Conservation (phyloP, 2,888 invertebrate species). For the Andrena camellia region DNA sequence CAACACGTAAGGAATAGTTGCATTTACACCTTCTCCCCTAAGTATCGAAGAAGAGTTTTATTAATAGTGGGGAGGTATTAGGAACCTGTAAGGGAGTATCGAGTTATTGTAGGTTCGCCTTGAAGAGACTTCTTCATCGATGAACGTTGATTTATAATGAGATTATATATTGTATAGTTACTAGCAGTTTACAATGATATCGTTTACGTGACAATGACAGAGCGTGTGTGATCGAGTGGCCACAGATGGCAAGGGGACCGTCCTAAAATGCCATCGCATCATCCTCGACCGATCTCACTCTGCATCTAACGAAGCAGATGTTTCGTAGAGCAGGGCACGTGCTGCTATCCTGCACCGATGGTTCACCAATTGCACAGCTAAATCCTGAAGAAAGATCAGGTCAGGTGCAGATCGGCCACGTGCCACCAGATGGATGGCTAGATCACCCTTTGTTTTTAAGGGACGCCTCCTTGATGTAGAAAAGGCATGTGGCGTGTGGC, state of each 20-base stretch:
- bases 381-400: constrained; percentile 61
- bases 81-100: too few relatives aligned
- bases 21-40: too few relatives aligned
- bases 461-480: background rate
- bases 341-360: constrained; percentile 47
- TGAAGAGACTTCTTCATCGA: too few relatives aligned
- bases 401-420: constrained; percentile 73
- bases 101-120: too few relatives aligned
- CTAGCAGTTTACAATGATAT: background rate
- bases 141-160: too few relatives aligned
- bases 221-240: constrained; percentile 4
- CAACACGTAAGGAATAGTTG: too few relatives aligned
- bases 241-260: constrained; percentile 37
- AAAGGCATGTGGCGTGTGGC: background rate
- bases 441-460: constrained; percentile 32
- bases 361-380: constrained; percentile 50
- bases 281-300: constrained; percentile 31
- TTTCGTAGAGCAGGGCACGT: constrained; percentile 61
- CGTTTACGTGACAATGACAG: constrained; percentile 24
- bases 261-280: constrained; percentile 41
- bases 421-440: constrained; percentile 64
- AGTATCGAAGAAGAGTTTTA: too few relatives aligned
- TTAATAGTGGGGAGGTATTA: too few relatives aligned
- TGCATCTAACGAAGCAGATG: constrained; percentile 64
- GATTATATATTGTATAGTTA: background rate